Conservation (phyloP, 2,888 invertebrate species). For the Panopea generosa region DNA sequence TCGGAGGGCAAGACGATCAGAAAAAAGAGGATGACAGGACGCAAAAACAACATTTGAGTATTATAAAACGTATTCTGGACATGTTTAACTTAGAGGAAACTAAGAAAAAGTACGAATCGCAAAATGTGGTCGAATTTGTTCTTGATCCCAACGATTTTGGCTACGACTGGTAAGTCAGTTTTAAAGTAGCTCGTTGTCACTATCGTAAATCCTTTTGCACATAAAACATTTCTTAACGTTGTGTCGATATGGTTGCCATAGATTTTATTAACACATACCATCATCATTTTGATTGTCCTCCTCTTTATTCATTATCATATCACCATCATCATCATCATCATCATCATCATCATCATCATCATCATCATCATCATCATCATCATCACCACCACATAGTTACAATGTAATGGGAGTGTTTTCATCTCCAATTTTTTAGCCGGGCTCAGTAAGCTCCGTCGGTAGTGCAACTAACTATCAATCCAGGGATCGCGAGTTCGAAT, state of each 20-base stretch:
- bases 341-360: neutral
- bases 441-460: too few relatives aligned
- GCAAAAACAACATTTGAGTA: slow-evolving; percentile 45
- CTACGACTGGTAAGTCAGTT: slow-evolving; percentile 61
- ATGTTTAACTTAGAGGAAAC: slow-evolving; percentile 64
- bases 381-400: neutral
- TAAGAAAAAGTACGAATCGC: slow-evolving; percentile 56
- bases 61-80: slow-evolving; percentile 56
- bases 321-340: neutral
- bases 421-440: too few relatives aligned
- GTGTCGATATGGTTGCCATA: too few relatives aligned
- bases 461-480: too few relatives aligned
- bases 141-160: slow-evolving; percentile 64
- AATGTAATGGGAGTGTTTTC: too few relatives aligned
- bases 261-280: too few relatives aligned
- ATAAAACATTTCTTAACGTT: too few relatives aligned
- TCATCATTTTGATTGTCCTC: too few relatives aligned
- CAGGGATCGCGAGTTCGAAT: too few relatives aligned
- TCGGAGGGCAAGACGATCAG: slow-evolving; percentile 1
- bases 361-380: neutral
- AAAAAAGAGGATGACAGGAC: slow-evolving; percentile 42
- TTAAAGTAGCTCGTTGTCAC: too few relatives aligned
- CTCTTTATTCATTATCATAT: too few relatives aligned
- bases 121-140: slow-evolving; percentile 57
- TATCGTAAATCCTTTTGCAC: too few relatives aligned